Evolutionary conservation across 2,113 vertebrate species (phyloP).

Genomic region (Rhinopomastus cyanomelas): DNA sequence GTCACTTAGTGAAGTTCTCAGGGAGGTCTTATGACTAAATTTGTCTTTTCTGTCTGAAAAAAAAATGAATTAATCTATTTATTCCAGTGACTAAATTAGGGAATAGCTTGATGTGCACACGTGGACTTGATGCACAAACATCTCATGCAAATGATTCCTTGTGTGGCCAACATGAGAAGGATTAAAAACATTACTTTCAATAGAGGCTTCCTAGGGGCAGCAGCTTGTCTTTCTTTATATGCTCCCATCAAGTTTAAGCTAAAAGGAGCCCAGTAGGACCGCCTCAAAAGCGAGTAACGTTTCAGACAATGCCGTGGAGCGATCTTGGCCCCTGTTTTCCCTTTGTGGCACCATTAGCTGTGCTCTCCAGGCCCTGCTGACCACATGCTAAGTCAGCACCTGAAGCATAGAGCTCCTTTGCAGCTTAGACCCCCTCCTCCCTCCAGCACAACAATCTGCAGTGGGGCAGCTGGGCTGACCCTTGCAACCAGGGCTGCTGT

Average conservation of each 20-base stretch:
- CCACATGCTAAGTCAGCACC: background rate
- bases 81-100: background rate
- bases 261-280: background rate
- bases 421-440: background rate
- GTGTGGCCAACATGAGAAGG: background rate
- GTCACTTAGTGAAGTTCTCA: background rate
- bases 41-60: background rate
- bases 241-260: background rate
- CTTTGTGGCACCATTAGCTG: background rate
- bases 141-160: background rate
- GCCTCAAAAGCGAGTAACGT: background rate
- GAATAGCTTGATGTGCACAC: background rate
- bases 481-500: background rate
- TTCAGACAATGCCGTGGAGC: background rate
- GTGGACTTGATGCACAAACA: background rate
- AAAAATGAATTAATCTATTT: background rate
- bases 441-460: background rate
- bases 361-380: background rate
- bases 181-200: background rate
- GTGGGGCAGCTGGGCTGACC: background rate
- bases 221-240: background rate
- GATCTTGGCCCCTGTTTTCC: constrained; percentile 2
- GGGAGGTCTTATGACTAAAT: background rate
- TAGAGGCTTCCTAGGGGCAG: background rate
- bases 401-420: background rate